Evolutionary conservation across 1,140 invertebrate species (phyloP), one percentile per base, ranked within the genome.

Genomic region (Pachypeltis micranthus): DNA sequence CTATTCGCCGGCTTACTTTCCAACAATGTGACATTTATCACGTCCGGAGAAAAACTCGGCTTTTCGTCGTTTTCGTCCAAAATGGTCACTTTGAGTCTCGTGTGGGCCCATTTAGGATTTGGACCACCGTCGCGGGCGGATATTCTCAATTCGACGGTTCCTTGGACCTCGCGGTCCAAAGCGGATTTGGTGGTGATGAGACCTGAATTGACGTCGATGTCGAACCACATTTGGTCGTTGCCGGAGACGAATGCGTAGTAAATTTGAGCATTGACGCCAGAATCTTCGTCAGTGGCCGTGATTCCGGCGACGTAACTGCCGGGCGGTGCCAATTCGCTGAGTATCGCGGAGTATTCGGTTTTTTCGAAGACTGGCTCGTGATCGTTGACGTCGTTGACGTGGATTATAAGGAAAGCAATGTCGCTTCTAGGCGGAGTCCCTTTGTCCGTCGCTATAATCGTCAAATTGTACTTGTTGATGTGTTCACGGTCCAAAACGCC

Each of bases 51-150:
- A 73, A 96, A 96, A 66, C 81, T 76, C 0, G 95, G 95, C 19
- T 83, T 83, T 74, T 97, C 93, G 72, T 97, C 95, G 74, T 98
- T 98, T 74, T 93, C 90, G 76, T 98, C 94, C n/a, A 93, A 76
- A 61, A 97, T 87, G 2, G 88, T 93, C 1, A 96, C 85, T 76
- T 91, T 88, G 0, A 96, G 73, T 71, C 88, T 83, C 0, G 91
- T 90, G 64, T 88, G 86, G 0, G 90, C 90, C 80, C 87, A 91
- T 72, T 91, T 92, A 0, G 91, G 90, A 77, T 91, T 94, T 0
- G 91, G 91, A 0, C 88, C 90, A 1, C 90, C 90, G 72, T 94
- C 91, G 64, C 85, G 76, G 0, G 90, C 91, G 0, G 85, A 88
- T 14, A 94, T 90, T 67, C 86, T 87, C 24, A 93, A 72, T 72